A percentile compares a stretch with the other conserved stretches of the same genome.
Evolutionary conservation across 2,113 vertebrate species (phyloP).

Genomic region (Scalopus aquaticus): DNA sequence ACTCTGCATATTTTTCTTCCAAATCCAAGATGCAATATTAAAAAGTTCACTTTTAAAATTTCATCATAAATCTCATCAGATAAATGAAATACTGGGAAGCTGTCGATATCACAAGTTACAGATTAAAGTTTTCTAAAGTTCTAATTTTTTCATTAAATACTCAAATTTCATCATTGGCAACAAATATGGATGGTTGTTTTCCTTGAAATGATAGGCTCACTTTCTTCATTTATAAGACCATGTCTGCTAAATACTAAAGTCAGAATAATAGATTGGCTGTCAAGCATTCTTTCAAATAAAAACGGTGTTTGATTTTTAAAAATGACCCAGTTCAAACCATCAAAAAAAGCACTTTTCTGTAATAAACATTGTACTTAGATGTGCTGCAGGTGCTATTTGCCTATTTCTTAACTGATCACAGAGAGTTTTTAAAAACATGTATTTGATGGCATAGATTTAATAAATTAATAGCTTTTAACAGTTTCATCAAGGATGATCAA

Average conservation of each 20-base stretch:
- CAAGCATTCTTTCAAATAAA: slow-evolving; percentile 17
- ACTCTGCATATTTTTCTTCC: background rate
- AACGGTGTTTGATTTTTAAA: background rate
- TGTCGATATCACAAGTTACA: background rate
- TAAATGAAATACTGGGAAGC: background rate
- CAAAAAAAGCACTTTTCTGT: background rate
- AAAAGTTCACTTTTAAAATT: slow-evolving; percentile 6
- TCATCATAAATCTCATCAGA: background rate
- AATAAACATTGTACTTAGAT: background rate
- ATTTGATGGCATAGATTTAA: background rate
- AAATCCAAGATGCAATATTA: background rate
- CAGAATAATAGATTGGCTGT: slow-evolving; percentile 14
- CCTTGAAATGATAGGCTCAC: background rate
- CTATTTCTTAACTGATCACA: background rate
- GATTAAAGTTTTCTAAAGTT: slow-evolving; percentile 13
- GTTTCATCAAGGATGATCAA: background rate
- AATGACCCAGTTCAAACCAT: background rate
- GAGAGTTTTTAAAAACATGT: background rate
- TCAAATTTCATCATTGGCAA: slow-evolving; percentile 15
- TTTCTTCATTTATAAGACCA: slow-evolving; percentile 35
- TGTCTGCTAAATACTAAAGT: background rate
- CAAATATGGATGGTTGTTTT: background rate
- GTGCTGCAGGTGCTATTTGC: background rate
- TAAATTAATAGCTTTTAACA: background rate
- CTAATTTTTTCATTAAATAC: background rate